A percentile compares a stretch with the other conserved stretches of the same genome.
Conservation (phyloP, 2,888 invertebrate genomes). For the Embidobia sp. region DNA sequence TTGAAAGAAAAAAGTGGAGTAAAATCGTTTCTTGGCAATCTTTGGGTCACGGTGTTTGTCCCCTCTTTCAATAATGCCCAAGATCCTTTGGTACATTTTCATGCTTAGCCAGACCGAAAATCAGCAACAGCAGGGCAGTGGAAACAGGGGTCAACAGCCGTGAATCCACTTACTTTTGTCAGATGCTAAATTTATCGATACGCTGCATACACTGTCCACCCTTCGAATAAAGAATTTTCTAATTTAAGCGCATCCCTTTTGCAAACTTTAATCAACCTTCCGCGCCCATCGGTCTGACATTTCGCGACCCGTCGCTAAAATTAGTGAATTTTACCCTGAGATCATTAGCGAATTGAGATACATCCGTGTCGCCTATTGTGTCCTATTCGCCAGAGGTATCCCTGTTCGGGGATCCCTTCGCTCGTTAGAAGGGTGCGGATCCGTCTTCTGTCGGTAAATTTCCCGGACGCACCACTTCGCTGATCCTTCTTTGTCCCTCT, state of each 20-base stretch:
- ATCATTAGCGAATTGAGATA: conserved; percentile 23
- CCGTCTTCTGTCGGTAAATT: conserved; percentile 55
- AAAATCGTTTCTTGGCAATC: conserved; percentile 57
- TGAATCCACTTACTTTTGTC: conserved; percentile 43
- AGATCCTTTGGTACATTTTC: conserved; percentile 65
- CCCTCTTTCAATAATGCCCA: conserved; percentile 55
- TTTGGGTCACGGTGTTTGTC: conserved; percentile 53
- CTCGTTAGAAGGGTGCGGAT: conserved; percentile 58
- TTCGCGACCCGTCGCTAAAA: no score
- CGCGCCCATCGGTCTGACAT: no score
- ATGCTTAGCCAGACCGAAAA: conserved; percentile 63
- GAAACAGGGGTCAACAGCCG: conserved; percentile 53
- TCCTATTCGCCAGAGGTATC: conserved; percentile 31
- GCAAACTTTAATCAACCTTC: no score
- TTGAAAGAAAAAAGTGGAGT: conserved; percentile 54
- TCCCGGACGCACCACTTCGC: conserved; percentile 64
- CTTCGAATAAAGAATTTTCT: conserved; percentile 38
- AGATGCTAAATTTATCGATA: conserved; percentile 46
- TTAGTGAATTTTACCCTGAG: no score
- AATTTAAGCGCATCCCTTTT: conserved; percentile 29
- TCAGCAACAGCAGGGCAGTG: conserved; percentile 49
- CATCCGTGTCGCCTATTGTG: conserved; percentile 12
- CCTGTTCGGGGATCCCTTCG: conserved; percentile 41
- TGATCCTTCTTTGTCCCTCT: conserved; percentile 60
- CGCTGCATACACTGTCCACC: conserved; percentile 16